A percentile compares a stretch with the other conserved stretches of the same genome.
Conservation (phyloP, 2,113 vertebrate species). For the Ranitomeya variabilis region DNA sequence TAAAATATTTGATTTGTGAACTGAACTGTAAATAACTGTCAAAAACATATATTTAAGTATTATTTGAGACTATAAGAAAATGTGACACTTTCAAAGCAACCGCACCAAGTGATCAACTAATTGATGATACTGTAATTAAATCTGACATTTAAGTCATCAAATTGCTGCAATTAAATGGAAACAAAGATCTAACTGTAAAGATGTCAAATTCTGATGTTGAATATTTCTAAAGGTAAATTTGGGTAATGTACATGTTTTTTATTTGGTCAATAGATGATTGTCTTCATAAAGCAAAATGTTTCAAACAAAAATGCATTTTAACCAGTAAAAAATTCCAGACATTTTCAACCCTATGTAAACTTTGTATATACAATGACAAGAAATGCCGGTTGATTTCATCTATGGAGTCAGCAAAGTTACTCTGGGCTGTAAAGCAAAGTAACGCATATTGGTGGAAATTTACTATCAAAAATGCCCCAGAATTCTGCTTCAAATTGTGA, state of each 20-base stretch:
- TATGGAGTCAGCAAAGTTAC: not conserved
- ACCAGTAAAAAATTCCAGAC: not conserved
- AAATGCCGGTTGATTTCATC: not conserved
- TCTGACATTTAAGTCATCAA: constrained; percentile 12
- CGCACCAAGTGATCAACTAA: constrained; percentile 2
- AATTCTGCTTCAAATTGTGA: too few species aligned
- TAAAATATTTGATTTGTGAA: constrained; percentile 17
- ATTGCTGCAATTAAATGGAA: not conserved
- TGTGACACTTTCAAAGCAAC: not conserved
- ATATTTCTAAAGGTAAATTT: not conserved
- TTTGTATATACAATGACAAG: not conserved
- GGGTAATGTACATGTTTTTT: not conserved
- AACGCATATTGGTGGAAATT: too few species aligned
- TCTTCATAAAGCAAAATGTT: not conserved
- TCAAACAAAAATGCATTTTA: not conserved
- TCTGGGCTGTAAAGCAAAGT: too few species aligned
- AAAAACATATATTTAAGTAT: constrained; percentile 24
- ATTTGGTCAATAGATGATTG: not conserved
- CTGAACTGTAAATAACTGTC: not conserved
- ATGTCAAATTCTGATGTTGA: not conserved
- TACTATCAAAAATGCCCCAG: too few species aligned
- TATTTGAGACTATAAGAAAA: not conserved
- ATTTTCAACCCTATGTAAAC: not conserved
- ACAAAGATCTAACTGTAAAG: constrained; percentile 18
- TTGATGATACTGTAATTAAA: not conserved